Conservation (phyloP, 1,140 invertebrate species). For the Meloidogyne hapla region DNA sequence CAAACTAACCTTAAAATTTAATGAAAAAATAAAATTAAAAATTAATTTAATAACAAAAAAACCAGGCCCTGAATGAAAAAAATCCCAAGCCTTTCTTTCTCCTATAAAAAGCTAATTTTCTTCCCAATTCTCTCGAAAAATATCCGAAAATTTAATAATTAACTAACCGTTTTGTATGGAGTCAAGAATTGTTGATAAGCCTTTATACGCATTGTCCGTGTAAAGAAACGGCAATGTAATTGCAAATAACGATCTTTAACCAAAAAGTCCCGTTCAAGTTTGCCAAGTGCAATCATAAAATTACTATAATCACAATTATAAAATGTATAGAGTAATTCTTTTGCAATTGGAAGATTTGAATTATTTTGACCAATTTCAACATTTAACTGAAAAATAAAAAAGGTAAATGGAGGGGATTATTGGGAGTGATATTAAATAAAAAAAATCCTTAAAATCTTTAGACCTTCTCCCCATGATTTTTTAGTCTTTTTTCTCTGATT, state of each 20-base stretch:
- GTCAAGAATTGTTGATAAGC: slow-evolving; percentile 89
- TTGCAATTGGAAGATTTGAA: slow-evolving; percentile 69
- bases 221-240: slow-evolving; percentile 92
- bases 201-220: slow-evolving; percentile 92
- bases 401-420: too few relatives aligned
- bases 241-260: slow-evolving; percentile 86
- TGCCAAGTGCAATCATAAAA: slow-evolving; percentile 86
- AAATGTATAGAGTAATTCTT: slow-evolving; percentile 86
- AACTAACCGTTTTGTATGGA: slow-evolving; percentile 59
- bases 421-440: too few relatives aligned
- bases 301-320: slow-evolving; percentile 96
- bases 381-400: slow-evolving; percentile 41
- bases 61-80: too few relatives aligned
- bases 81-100: too few relatives aligned
- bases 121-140: slow-evolving; percentile 8
- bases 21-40: slow-evolving; percentile 17
- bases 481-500: too few relatives aligned
- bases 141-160: too few relatives aligned
- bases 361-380: slow-evolving; percentile 53
- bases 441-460: too few relatives aligned
- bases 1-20: slow-evolving; percentile 52
- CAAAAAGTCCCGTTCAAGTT: slow-evolving; percentile 67
- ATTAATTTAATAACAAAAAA: neutral
- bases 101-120: too few relatives aligned
- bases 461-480: too few relatives aligned